Evolutionary conservation across 1,140 invertebrate species (phyloP).

Genomic region (Campodea augens): DNA sequence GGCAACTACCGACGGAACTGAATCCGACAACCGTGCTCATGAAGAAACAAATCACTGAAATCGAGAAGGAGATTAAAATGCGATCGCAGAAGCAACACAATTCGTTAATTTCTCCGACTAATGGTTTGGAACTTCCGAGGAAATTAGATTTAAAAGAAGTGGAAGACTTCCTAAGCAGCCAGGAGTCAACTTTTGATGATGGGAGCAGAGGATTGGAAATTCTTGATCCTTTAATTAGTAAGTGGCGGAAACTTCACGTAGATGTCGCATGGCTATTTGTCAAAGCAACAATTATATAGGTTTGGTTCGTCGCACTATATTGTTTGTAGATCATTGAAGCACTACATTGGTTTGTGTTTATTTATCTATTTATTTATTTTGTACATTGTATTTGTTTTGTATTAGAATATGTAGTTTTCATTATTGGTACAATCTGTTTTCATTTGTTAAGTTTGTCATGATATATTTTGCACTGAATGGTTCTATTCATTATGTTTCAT

Average conservation of each 20-base stretch:
- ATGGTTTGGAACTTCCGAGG: conserved; percentile 16
- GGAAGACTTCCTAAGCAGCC: conserved; percentile 18
- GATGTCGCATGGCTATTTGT: neutral
- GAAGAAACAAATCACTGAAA: conserved; percentile 52
- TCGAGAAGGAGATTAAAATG: conserved; percentile 48
- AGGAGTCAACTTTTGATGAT: conserved; percentile 23
- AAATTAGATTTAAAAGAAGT: conserved; percentile 7
- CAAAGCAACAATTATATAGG: too few relatives aligned
- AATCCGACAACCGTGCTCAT: conserved; percentile 37
- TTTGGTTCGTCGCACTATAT: too few relatives aligned
- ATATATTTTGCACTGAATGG: too few relatives aligned
- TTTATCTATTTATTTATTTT: too few relatives aligned
- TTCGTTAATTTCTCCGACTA: conserved; percentile 21
- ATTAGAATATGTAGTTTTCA: too few relatives aligned
- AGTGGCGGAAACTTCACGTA: conserved; percentile 3
- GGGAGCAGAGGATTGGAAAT: conserved; percentile 35
- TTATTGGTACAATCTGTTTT: too few relatives aligned
- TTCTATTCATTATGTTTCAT: too few relatives aligned
- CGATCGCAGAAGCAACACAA: conserved; percentile 25
- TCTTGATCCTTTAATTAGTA: conserved; percentile 32
- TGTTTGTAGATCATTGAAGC: too few relatives aligned
- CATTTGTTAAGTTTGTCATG: too few relatives aligned
- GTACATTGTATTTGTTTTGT: too few relatives aligned
- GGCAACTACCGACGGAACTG: conserved; percentile 11
- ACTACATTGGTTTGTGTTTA: too few relatives aligned